Evolutionary conservation across 2,797 vertebrate species (phyloP), one percentile per base, ranked within the genome.

Genomic region (Tokudaia muenninki): DNA sequence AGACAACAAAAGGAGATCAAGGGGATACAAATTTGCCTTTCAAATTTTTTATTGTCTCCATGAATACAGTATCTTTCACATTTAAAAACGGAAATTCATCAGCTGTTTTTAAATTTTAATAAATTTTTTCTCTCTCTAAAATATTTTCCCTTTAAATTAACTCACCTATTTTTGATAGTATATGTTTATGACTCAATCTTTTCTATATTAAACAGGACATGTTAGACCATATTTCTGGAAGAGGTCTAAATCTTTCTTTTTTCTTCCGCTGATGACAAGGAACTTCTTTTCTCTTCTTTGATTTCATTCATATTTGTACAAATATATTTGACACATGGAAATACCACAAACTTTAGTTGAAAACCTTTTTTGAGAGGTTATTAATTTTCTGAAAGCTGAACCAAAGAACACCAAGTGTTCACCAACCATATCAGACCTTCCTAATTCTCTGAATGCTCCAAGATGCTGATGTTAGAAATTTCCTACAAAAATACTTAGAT

Each of bases 151-250:
- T 21, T 74, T 87, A 78, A 80, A 13, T 80, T 83, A 91, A 0
- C 24, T 41, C 57, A 34, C 1, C 61, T 92, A 95, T 63, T 87
- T 94, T 91, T 94, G 9, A 70, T 83, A 57, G 7, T 81, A 22
- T 70, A 16, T 82, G 11, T 83, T 75, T 79, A 1, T 88, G 24
- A 44, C 70, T 82, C 52, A 22, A 91, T 77, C 17, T 93, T 78
- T 72, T 72, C 78, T 74, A 22, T 81, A 70, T 29, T 81, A 74
- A 86, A 72, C 3, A 70, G 61, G 24, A 90, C 11, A 63, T 57
- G 57, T 12, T 14, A 55, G 83, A 14, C 44, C 26, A 41, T 3
- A 0, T 57, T 84, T 80, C 41, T 65, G 37, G 5, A 10, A 5
- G 17, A 75, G 7, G 1, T 75, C 19, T 37, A 84, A 47, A 44